Percentiles rank a stretch among this genome's conserved stretches.
These are phyloP conservation scores for Lagorchestes hirsutus DNA, from an alignment of 2,797 vertebrate genomes.

Conservation along the genomic window DNA sequence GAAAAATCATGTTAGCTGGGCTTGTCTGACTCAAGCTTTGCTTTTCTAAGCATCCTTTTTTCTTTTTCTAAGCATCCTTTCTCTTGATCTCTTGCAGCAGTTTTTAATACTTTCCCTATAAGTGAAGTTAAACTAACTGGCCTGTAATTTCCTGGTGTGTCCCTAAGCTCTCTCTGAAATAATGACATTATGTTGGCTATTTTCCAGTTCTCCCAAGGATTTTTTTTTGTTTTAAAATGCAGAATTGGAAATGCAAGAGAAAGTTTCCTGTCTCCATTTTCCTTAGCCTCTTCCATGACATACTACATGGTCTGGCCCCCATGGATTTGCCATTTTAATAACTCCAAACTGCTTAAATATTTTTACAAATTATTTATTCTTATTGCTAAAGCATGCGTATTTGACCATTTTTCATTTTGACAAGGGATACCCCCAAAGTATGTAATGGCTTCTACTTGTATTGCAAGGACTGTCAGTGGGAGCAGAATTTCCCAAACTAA, in stretches of 20 bases:
- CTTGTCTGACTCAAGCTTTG: conserved; percentile 73
- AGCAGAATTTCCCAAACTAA: not conserved
- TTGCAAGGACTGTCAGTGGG: conserved; percentile 18
- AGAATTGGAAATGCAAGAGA: conserved; percentile 70
- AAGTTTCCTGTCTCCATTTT: conserved; percentile 68
- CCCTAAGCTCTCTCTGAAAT: conserved; percentile 80
- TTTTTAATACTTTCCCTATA: conserved; percentile 81
- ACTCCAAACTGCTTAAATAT: conserved; percentile 73
- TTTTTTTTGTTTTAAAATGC: conserved; percentile 78
- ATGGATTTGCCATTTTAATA: conserved; percentile 76
- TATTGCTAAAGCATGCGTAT: conserved; percentile 64
- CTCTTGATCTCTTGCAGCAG: conserved; percentile 78
- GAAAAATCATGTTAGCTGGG: conserved; percentile 66
- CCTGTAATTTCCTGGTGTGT: conserved; percentile 82
- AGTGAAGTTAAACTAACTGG: conserved; percentile 81
- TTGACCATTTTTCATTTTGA: conserved; percentile 74
- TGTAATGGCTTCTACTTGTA: conserved; percentile 34
- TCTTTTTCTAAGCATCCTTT: conserved; percentile 72
- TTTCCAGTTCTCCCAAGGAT: conserved; percentile 73
- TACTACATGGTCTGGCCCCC: conserved; percentile 60
- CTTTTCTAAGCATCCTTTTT: conserved; percentile 68
- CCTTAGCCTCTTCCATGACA: conserved; percentile 74
- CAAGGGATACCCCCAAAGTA: conserved; percentile 49
- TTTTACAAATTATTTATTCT: conserved; percentile 67
- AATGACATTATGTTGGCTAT: conserved; percentile 79